Evolutionary conservation across 2,797 vertebrate genomes (phyloP), one percentile per base, ranked within the genome.

Genomic region (Falco cherrug): DNA sequence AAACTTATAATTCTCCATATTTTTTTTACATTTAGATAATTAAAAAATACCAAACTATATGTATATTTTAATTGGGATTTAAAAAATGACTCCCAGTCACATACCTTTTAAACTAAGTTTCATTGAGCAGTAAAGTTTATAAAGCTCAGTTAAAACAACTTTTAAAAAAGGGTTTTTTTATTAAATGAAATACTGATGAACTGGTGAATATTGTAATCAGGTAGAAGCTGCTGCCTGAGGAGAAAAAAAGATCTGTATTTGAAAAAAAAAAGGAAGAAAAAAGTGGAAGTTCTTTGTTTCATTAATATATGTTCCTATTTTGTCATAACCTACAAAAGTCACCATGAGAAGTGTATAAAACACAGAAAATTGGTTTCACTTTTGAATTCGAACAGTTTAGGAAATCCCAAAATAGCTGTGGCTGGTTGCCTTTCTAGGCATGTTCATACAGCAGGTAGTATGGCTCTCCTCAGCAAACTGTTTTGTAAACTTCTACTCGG

Each of bases 21-120:
- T 84, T 84, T 39, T 73, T 96, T 97, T 90, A 82, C 37, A 67
- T 80, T 94, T 71, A 73, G 83, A 88, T 95, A 96, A 97, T 96
- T 93, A 91, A 97, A 95, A 97, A 95, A 90, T 91, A 89, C 69
- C 91, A 90, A 96, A 89, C 54, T 81, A 35, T 54, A 70, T 88
- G 65, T 94, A 68, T 91, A 15, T 96, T 95, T 97, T 94, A 97
- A 97, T 86, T 94, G 87, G 75, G 73, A 80, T 86, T 84, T 92
- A 51, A 91, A 94, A 95, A 91, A 67, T 69, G 18, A 81, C 51
- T 93, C 70, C 86, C 74, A 67, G 77, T 93, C 93, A 73, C 29
- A 87, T 96, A 61, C 13, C 88, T 93, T 71, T 65, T 95, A 94
- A 94, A 89, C 84, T 77, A 81, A 83, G 70, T 93, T 92, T 91